Conservation (phyloP, 53 echinoderm and acorn worm genomes). For the Temnopleurus reevesii region DNA sequence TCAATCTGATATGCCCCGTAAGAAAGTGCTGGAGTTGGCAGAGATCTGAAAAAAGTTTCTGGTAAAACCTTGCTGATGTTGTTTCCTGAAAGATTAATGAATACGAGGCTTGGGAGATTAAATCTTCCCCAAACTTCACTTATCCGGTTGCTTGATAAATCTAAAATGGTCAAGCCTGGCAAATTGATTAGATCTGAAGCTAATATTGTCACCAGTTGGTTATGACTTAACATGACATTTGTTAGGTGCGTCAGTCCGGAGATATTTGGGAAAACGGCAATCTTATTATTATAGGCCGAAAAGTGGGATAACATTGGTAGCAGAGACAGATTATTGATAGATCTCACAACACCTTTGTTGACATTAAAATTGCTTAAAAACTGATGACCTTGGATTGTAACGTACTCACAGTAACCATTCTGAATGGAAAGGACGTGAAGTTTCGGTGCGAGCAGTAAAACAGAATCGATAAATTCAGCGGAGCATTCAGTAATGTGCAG, state of each 20-base stretch:
- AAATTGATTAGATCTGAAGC: not conserved
- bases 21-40: not conserved
- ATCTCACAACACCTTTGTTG: not conserved
- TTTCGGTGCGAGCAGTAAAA: too few relatives aligned
- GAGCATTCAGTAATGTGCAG: not conserved
- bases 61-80: not conserved
- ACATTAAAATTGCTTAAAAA: too few relatives aligned
- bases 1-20: not conserved
- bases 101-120: not conserved
- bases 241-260: not conserved
- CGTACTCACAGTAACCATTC: too few relatives aligned
- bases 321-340: not conserved
- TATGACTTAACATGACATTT: not conserved
- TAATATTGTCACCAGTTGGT: not conserved
- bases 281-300: not conserved
- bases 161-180: not conserved
- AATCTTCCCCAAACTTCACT: not conserved
- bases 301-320: not conserved
- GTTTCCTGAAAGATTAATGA: not conserved
- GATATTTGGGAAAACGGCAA: not conserved
- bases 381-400: too few relatives aligned
- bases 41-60: not conserved
- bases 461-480: too few relatives aligned
- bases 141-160: not conserved
- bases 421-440: too few relatives aligned